phyloP scores from a whole-genome alignment of 2,113 vertebrate genomes.

The Apodemus speciosus region DNA sequence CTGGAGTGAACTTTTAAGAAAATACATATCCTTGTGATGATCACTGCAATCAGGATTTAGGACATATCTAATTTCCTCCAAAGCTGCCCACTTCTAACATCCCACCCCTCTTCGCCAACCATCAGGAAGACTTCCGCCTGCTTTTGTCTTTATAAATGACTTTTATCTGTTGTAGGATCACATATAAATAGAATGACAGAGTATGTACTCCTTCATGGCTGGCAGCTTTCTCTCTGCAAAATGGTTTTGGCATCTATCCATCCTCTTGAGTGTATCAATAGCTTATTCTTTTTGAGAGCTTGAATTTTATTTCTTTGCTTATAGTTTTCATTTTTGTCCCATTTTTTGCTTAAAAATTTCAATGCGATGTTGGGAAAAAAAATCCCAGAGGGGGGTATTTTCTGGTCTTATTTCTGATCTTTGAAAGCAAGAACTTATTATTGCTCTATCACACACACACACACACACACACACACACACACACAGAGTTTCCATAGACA shows the following conservation, averaged over 20 bases:
- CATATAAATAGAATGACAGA: conserved; percentile 5
- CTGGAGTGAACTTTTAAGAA: not conserved
- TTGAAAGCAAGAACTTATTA: not conserved
- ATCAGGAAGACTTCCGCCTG: not conserved
- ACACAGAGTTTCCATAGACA: not conserved
- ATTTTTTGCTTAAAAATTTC: not conserved
- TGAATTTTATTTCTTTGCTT: conserved; percentile 10
- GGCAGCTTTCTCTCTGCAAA: not conserved
- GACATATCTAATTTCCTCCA: not conserved
- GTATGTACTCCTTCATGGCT: not conserved
- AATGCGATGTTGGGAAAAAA: not conserved
- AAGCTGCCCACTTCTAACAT: not conserved
- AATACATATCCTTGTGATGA: not conserved
- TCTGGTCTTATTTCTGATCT: not conserved
- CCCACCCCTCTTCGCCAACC: no score
- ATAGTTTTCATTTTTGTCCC: not conserved
- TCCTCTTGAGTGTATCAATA: not conserved
- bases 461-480: no score
- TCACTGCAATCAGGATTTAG: not conserved
- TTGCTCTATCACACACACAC: not conserved
- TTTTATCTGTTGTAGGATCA: not conserved
- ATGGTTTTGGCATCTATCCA: conserved; percentile 17
- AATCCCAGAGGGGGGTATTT: not conserved
- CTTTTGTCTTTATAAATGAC: not conserved
- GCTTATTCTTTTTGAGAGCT: conserved; percentile 24